A percentile compares a stretch with the other conserved stretches of the same genome.
These are phyloP conservation scores for Caretta caretta DNA, from an alignment of 2,113 vertebrate species.

Conservation along the genomic window DNA sequence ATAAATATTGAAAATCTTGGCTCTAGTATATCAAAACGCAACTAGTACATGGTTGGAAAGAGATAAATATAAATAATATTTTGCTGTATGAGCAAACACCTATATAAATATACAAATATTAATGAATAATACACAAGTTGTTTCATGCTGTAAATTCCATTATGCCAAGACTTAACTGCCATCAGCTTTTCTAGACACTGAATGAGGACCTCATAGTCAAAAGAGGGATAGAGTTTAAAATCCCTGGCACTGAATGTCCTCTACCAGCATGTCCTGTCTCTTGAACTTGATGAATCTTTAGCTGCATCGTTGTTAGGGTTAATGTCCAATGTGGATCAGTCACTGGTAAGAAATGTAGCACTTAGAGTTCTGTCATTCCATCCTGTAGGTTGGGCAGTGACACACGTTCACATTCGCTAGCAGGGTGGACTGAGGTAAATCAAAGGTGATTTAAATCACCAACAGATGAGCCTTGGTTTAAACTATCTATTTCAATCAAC, in stretches of 20 bases:
- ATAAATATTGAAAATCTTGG: not conserved
- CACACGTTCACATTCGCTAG: not conserved
- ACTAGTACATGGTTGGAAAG: fast-evolving
- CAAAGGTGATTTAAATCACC: no score
- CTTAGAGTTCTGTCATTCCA: not conserved
- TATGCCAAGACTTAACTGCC: no score
- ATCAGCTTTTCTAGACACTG: not conserved
- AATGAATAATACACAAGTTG: no score
- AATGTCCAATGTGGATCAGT: not conserved
- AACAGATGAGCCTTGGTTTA: no score
- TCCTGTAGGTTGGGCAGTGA: not conserved
- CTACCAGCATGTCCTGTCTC: not conserved
- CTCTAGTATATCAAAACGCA: not conserved
- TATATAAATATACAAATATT: not conserved
- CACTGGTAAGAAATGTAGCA: not conserved
- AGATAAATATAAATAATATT: fast-evolving
- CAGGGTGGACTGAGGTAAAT: no score
- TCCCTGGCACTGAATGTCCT: not conserved
- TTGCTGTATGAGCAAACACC: fast-evolving
- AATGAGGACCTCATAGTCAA: not conserved
- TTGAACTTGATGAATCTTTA: not conserved
- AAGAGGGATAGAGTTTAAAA: not conserved
- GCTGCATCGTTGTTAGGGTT: not conserved
- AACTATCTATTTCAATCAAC: no score
- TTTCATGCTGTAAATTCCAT: no score